These are phyloP conservation scores for Falcaria lacertinaria DNA, from an alignment of 2,888 invertebrate species.

Conservation along the genomic window DNA sequence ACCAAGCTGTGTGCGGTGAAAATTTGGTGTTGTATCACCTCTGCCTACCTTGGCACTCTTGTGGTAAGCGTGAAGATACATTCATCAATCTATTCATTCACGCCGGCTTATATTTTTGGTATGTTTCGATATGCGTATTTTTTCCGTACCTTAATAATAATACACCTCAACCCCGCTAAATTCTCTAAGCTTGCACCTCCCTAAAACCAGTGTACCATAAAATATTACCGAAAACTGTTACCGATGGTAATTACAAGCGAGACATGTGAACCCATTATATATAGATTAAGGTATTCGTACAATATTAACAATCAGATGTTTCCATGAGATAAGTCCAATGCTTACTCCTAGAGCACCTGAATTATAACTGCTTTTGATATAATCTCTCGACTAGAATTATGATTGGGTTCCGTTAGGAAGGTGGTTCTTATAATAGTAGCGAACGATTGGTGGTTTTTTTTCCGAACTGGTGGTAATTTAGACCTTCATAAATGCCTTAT, in stretches of 20 bases:
- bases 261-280: slow-evolving; percentile 77
- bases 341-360: slow-evolving; percentile 9
- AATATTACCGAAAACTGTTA: slow-evolving; percentile 68
- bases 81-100: too few species aligned
- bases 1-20: too few species aligned
- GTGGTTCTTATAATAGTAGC: too few species aligned
- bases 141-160: too few species aligned
- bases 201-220: slow-evolving; percentile 56
- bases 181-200: slow-evolving; percentile 26
- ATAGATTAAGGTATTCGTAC: slow-evolving; percentile 62
- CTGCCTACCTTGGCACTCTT: too few species aligned
- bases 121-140: too few species aligned
- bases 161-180: slow-evolving; percentile 12
- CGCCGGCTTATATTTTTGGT: too few species aligned
- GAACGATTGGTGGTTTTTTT: too few species aligned
- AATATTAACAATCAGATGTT: slow-evolving; percentile 64
- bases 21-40: too few species aligned
- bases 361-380: background rate
- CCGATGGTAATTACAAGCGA: slow-evolving; percentile 64
- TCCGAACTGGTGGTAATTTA: too few species aligned
- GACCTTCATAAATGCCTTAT: too few species aligned
- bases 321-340: slow-evolving; percentile 43
- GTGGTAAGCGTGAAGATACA: too few species aligned
- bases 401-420: background rate
- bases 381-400: background rate